Conservation (phyloP, 2,888 invertebrate genomes). For the Iselma pallidipennis region DNA sequence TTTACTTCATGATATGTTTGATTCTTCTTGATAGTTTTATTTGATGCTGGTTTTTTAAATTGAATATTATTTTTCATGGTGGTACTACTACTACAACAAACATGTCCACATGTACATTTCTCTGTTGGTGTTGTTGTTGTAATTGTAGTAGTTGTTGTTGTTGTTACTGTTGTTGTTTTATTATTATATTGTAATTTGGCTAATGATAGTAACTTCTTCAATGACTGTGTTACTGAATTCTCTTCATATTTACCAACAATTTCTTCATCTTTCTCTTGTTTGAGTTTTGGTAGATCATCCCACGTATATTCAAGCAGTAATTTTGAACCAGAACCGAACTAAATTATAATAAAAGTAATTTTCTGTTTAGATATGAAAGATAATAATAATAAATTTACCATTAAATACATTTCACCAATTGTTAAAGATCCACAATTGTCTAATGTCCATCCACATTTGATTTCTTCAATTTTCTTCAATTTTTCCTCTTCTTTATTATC, state of each 20-base stretch:
- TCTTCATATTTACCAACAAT: constrained; percentile 25
- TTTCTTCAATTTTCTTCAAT: constrained; percentile 50
- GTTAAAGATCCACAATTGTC: constrained; percentile 78
- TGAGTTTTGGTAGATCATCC: constrained; percentile 56
- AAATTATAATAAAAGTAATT: constrained; percentile 35
- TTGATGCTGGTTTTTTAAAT: constrained; percentile 26
- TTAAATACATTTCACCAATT: constrained; percentile 87
- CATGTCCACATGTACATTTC: constrained; percentile 63
- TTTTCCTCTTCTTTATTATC: constrained; percentile 19
- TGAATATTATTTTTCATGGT: constrained; percentile 30
- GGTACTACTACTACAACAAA: constrained; percentile 53
- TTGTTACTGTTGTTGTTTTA: constrained; percentile 41
- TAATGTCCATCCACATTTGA: constrained; percentile 77
- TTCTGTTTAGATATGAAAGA: constrained; percentile 15
- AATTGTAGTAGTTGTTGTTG: background rate
- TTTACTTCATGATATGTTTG: constrained; percentile 12
- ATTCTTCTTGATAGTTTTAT: constrained; percentile 14
- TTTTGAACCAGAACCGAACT: constrained; percentile 76
- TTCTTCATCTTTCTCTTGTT: constrained; percentile 17
- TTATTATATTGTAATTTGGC: constrained; percentile 57
- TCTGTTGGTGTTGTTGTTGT: constrained; percentile 37
- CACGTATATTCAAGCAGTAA: constrained; percentile 81
- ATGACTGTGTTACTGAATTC: constrained; percentile 46
- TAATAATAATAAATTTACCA: constrained; percentile 60
- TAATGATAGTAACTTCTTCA: constrained; percentile 62